Evolutionary conservation across 2,888 invertebrate species (phyloP), one percentile per base, ranked within the genome.

Genomic region (Acronicta leporina): DNA sequence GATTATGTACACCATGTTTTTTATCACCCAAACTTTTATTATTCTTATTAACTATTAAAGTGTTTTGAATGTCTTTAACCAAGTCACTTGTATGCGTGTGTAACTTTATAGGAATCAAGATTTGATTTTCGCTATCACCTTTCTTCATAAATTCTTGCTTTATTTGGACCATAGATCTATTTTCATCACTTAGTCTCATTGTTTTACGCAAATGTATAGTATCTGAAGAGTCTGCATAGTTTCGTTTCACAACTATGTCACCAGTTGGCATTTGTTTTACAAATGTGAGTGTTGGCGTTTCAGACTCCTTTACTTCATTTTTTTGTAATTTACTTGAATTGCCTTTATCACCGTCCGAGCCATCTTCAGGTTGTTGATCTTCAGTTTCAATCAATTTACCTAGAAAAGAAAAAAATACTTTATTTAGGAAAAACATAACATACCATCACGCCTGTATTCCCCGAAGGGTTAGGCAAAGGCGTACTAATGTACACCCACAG

Each of bases 341-440:
- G 46, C 88, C 85, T 69, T 92, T 92, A 55, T 93, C 94, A 60
- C 88, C 94, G 53, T 95, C 95, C 40, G 95, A 95, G 64, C 94
- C 92, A 52, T 95, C 95, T 66, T 96, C 96, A 66, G 95, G 94
- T 54, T 95, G 94, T 54, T 95, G 95, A 47, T 95, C 94, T 75
- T 96, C 96, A 38, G 87, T 91, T 87, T 96, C 96, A 51, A 96
- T 88, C 74, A 96, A 85, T 87, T 96, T 95, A 80, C 96, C 96
- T 96, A 75, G 14, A 86, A 59, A 5, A 43, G n/a, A 25, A 85
- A n/a, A n/a, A 27, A 47, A 25, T n/a, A 13, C 27, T 11, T 15
- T 33, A 16, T 15, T 33, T 15, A 35, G 2, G 16, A 6, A 15
- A 15, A 9, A 15, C 4, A 27, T 27, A n/a, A n/a, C n/a, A n/a